phyloP scores from a whole-genome alignment of 92 coral and sea anemone species.

The Hydrozoanthus gracilis region DNA sequence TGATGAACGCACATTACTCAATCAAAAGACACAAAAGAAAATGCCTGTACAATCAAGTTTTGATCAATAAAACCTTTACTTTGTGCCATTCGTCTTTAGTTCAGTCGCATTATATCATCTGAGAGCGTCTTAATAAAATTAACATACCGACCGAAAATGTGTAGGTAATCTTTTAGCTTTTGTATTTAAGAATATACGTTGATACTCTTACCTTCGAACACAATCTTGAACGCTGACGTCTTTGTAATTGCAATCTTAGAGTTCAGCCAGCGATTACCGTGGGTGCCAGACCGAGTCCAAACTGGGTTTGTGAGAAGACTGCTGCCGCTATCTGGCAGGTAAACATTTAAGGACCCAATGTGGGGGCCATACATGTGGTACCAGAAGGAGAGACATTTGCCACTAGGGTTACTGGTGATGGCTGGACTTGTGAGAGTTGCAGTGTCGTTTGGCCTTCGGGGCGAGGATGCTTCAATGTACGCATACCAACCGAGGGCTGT shows the following conservation, averaged over 20 bases:
- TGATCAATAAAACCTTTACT: too few relatives aligned
- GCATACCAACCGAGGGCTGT: slow-evolving; percentile 93
- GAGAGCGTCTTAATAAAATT: too few relatives aligned
- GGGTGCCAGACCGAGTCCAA: slow-evolving; percentile 91
- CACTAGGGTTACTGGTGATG: slow-evolving; percentile 56
- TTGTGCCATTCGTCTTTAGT: too few relatives aligned
- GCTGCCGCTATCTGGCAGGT: slow-evolving; percentile 70
- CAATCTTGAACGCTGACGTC: slow-evolving; percentile 68
- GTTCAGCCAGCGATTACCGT: slow-evolving; percentile 91
- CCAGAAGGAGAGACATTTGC: slow-evolving; percentile 89
- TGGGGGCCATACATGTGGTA: slow-evolving; percentile 98
- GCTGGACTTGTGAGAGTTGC: slow-evolving; percentile 79
- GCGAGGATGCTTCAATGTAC: slow-evolving; percentile 86
- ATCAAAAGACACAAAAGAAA: too few relatives aligned
- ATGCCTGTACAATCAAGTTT: too few relatives aligned
- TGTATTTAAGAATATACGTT: neutral
- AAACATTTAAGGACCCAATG: slow-evolving; percentile 80
- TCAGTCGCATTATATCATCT: too few relatives aligned
- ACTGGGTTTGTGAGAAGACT: slow-evolving; percentile 68
- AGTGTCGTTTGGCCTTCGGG: slow-evolving; percentile 92
- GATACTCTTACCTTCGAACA: slow-evolving; percentile 67
- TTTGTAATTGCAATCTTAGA: slow-evolving; percentile 70
- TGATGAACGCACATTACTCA: too few relatives aligned
- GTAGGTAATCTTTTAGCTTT: too few relatives aligned
- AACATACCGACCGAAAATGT: too few relatives aligned